These are phyloP conservation scores for Scaptomyza flava DNA, from an alignment of 2,888 invertebrate genomes.

Conservation along the genomic window DNA sequence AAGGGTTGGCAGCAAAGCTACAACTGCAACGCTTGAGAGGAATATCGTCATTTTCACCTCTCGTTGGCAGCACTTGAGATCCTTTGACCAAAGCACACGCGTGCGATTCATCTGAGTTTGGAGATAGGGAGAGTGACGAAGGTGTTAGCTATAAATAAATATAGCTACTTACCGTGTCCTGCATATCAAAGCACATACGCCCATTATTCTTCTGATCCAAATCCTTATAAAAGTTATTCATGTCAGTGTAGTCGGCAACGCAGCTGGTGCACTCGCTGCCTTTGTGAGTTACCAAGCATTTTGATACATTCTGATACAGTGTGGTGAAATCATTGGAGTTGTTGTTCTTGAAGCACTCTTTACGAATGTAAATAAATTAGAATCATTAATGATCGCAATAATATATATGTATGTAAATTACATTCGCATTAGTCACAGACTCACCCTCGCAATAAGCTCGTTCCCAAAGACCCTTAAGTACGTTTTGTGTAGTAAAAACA, in stretches of 20 bases:
- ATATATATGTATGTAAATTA: background rate
- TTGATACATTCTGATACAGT: constrained; percentile 1
- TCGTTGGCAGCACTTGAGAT: constrained; percentile 77
- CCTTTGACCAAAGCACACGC: constrained; percentile 77
- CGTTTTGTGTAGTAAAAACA: constrained; percentile 59
- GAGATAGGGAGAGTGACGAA: background rate
- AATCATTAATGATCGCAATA: background rate
- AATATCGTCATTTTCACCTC: constrained; percentile 65
- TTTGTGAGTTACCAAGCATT: constrained; percentile 23
- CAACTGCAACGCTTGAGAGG: constrained; percentile 52
- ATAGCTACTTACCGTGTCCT: constrained; percentile 60
- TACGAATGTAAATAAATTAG: background rate
- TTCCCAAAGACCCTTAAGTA: constrained; percentile 69
- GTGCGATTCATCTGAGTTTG: constrained; percentile 80
- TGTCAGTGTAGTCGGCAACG: constrained; percentile 37
- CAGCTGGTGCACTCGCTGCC: constrained; percentile 45
- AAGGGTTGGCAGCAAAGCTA: constrained; percentile 67
- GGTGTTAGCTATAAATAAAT: background rate
- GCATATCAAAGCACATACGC: constrained; percentile 77
- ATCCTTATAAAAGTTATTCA: constrained; percentile 70
- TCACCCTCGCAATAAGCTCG: constrained; percentile 76
- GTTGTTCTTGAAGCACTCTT: constrained; percentile 69
- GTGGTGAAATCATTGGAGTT: constrained; percentile 36
- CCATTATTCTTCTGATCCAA: constrained; percentile 69
- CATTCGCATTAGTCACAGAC: constrained; percentile 5